Evolutionary conservation across 2,888 invertebrate genomes (phyloP).

Genomic region (Hirtodrosophila histrioides): DNA sequence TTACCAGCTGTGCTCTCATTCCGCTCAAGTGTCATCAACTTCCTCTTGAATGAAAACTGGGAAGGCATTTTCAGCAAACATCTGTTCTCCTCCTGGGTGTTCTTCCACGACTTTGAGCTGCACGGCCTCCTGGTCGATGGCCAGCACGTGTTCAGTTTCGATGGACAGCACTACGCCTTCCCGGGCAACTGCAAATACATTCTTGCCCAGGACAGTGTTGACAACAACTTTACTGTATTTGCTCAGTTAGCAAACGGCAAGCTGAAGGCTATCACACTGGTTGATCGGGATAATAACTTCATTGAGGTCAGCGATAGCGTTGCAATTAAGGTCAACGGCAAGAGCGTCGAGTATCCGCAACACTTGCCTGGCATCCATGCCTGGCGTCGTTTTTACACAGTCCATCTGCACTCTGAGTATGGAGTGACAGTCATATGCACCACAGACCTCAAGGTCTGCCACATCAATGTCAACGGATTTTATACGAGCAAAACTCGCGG

Average conservation of each 20-base stretch:
- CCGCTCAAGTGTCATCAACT: slow-evolving; percentile 87
- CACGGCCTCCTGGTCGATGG: slow-evolving; percentile 90
- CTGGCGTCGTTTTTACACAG: slow-evolving; percentile 86
- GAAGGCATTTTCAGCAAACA: slow-evolving; percentile 84
- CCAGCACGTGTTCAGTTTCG: slow-evolving; percentile 95
- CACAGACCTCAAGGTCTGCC: slow-evolving; percentile 88
- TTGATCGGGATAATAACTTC: slow-evolving; percentile 87
- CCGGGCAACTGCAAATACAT: slow-evolving; percentile 93
- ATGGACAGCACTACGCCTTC: slow-evolving; percentile 91
- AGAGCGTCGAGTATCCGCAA: slow-evolving; percentile 89
- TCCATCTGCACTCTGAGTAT: slow-evolving; percentile 87
- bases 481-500: slow-evolving; percentile 94
- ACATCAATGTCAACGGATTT: slow-evolving; percentile 91
- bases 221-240: slow-evolving; percentile 93
- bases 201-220: slow-evolving; percentile 92
- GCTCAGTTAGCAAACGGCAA: slow-evolving; percentile 89
- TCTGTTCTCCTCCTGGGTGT: slow-evolving; percentile 81
- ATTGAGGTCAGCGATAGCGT: slow-evolving; percentile 88
- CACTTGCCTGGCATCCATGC: slow-evolving; percentile 86
- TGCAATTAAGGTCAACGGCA: slow-evolving; percentile 88
- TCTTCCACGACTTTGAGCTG: slow-evolving; percentile 88
- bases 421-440: slow-evolving; percentile 88
- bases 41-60: slow-evolving; percentile 87
- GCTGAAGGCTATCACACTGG: slow-evolving; percentile 88
- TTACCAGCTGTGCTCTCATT: slow-evolving; percentile 87